Base-by-base conservation (phyloP, 2,113 vertebrate genomes). In the Amphiprion ocellaris region DNA sequence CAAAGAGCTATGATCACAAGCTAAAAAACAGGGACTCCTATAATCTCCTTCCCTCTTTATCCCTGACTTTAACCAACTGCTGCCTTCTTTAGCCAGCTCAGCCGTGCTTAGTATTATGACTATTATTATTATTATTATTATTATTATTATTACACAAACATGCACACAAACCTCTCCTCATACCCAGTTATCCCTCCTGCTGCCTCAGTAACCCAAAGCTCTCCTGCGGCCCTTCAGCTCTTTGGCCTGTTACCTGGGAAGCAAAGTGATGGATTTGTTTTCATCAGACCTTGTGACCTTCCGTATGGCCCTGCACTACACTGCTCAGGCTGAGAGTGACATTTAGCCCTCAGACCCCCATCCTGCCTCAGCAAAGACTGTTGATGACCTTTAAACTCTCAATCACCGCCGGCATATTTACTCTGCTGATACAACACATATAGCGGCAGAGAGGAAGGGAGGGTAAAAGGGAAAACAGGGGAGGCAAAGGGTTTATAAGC, bases 261-360 rank as follows among this genome's bases (percentile, higher is more conserved):
- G 63, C 26, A 75, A 88, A 88, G 72, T 93, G 90, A 94, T 91
- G 87, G 90, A 94, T 94, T 91, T 92, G 90, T 90, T 92, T 88
- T 86, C 86, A 86, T 85, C 74, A 69, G 77, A 85, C 88, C 87
- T 74, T 64, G 23, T 86, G 85, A 88, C 87, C 85, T 78, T 77
- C 82, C 86, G 81, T 55, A 80, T 53, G 66, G 90, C 80, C 59
- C 70, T 21, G 67, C 55, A 50, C 61, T 73, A 19, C 50, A 30
- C 62, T 54, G 75, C 62, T 71, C 71, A 53, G 61, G 71, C 81
- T 80, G 53, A 67, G 69, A 83, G 53, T 91, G 87, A 85, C 89
- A 92, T 88, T 90, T 82, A 79, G 65, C 63, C 74, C 71, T 44
- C 44, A 26, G 41, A 21, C 49, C 28, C 37, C 56, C 21, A 33